phyloP scores from a whole-genome alignment of 2,888 invertebrate species.

The Cheilosia pagana region DNA sequence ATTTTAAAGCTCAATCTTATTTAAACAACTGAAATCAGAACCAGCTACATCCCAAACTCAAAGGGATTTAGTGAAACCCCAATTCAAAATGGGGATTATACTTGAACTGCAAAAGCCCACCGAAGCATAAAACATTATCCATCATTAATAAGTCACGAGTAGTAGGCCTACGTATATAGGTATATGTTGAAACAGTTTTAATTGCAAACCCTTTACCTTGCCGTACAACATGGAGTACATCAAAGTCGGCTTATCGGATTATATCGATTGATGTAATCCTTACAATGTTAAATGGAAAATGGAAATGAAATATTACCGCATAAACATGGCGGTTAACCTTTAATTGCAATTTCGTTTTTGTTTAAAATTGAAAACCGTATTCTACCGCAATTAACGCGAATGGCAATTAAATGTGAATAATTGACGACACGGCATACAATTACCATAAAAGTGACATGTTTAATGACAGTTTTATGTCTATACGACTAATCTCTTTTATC shows the following conservation, averaged over 20 bases:
- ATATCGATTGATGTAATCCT: conserved; percentile 8
- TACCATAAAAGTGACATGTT: conserved; percentile 22
- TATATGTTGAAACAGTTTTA: background rate
- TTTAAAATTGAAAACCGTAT: background rate
- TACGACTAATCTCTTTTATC: conserved; percentile 1
- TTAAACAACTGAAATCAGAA: too few species aligned
- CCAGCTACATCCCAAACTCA: too few species aligned
- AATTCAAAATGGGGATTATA: too few species aligned
- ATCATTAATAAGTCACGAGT: background rate
- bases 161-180: too few species aligned
- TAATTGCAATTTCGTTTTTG: background rate
- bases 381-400: background rate
- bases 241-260: background rate
- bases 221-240: background rate
- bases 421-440: conserved; percentile 7
- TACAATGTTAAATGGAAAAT: background rate
- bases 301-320: background rate
- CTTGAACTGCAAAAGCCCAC: too few species aligned
- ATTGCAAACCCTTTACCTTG: background rate
- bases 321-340: background rate
- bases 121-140: background rate
- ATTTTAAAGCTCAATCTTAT: too few species aligned
- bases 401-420: conserved; percentile 22
- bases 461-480: conserved; percentile 31
- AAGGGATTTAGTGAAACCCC: too few species aligned